A percentile compares a stretch with the other conserved stretches of the same genome.
These are phyloP conservation scores for Epicauta chinensis DNA, from an alignment of 1,140 invertebrate genomes.

Conservation along the genomic window DNA sequence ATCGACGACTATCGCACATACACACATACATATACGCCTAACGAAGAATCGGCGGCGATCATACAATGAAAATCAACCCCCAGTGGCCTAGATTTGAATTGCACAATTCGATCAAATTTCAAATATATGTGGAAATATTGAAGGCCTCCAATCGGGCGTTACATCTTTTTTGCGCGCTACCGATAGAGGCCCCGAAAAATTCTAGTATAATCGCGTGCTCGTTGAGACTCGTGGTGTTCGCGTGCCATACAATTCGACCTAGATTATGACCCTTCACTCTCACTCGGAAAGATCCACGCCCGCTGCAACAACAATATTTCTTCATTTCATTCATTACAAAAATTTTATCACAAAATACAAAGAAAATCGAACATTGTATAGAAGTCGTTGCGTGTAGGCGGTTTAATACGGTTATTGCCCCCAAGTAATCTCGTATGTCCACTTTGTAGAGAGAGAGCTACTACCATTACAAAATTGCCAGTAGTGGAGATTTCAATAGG, in stretches of 20 bases:
- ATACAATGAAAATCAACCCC: too few relatives aligned
- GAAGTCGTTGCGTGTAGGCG: slow-evolving; percentile 3
- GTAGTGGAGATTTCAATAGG: too few relatives aligned
- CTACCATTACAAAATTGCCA: too few relatives aligned
- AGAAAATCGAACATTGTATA: neutral
- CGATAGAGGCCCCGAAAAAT: too few relatives aligned
- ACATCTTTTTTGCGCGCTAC: too few relatives aligned
- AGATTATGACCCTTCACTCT: slow-evolving; percentile 36
- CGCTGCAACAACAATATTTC: slow-evolving; percentile 1
- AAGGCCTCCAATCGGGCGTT: too few relatives aligned
- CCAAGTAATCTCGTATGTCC: neutral
- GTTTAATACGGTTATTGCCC: slow-evolving; percentile 14
- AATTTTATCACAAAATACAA: neutral
- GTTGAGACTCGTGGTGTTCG: slow-evolving; percentile 28
- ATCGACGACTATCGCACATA: slow-evolving; percentile 16
- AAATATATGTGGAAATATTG: too few relatives aligned
- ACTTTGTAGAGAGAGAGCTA: too few relatives aligned
- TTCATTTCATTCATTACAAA: neutral
- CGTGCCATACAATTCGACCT: slow-evolving; percentile 31
- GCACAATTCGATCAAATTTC: too few relatives aligned
- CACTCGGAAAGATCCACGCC: slow-evolving; percentile 20
- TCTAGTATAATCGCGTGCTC: slow-evolving; percentile 12
- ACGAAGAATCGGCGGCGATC: too few relatives aligned
- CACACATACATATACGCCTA: too few relatives aligned
- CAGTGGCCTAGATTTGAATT: too few relatives aligned